Evolutionary conservation across 2,888 invertebrate species (phyloP).

Genomic region (Sphinx pinastri): DNA sequence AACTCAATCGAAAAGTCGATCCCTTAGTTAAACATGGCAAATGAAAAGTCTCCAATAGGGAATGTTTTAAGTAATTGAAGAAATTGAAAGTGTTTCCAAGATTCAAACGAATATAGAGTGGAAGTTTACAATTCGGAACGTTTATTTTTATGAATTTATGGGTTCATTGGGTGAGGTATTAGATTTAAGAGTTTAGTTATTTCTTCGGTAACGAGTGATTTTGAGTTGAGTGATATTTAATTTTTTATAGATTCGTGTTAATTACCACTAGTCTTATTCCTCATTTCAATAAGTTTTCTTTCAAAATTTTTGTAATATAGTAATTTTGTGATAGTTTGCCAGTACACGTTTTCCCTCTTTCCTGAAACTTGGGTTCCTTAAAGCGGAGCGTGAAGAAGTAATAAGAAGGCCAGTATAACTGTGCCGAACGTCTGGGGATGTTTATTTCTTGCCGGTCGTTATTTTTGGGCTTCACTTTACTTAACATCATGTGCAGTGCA

Average conservation of each 20-base stretch:
- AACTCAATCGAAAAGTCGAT: constrained; percentile 82
- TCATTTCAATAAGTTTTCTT: too few relatives aligned
- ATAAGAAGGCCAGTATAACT: too few relatives aligned
- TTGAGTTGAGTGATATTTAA: neutral
- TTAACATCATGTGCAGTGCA: too few relatives aligned
- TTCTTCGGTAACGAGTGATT: constrained; percentile 20
- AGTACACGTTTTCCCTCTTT: too few relatives aligned
- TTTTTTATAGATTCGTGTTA: neutral
- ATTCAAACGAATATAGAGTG: constrained; percentile 63
- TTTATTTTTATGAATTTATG: constrained; percentile 30
- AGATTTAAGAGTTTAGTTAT: neutral
- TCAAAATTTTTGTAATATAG: too few relatives aligned
- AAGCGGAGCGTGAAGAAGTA: too few relatives aligned
- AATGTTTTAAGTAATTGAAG: constrained; percentile 81
- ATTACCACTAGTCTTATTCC: too few relatives aligned
- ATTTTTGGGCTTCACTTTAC: too few relatives aligned
- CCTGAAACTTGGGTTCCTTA: too few relatives aligned
- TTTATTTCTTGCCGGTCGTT: too few relatives aligned
- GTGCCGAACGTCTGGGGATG: too few relatives aligned
- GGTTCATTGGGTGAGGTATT: constrained; percentile 27
- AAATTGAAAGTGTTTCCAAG: constrained; percentile 77
- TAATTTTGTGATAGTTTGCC: too few relatives aligned
- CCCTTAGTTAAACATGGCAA: constrained; percentile 81
- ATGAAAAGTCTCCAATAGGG: constrained; percentile 77
- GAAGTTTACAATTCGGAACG: constrained; percentile 52